Conservation (phyloP, 2,113 vertebrate species). For the Cryptomyrus ogoouensis region DNA sequence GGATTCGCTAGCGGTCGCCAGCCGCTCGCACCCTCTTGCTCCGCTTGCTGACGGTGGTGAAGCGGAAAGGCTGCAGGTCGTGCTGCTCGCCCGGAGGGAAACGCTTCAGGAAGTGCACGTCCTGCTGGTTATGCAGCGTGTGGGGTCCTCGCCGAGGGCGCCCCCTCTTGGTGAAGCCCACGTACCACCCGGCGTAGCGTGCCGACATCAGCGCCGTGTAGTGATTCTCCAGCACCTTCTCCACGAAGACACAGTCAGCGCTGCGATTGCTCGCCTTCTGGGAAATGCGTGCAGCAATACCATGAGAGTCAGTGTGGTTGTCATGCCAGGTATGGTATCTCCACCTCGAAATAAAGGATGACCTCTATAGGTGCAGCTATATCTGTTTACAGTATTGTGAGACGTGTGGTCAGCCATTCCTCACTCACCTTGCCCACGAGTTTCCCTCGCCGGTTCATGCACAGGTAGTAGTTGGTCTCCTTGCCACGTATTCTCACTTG, state of each 20-base stretch:
- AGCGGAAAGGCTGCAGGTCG: conserved; percentile 75
- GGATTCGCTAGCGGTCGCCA: not conserved
- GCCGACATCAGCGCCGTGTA: conserved; percentile 81
- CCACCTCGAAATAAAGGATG: not conserved
- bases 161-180: conserved; percentile 82
- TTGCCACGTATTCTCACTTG: conserved; percentile 85
- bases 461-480: conserved; percentile 82
- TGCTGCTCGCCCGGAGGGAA: conserved; percentile 73
- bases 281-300: not conserved
- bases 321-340: not conserved
- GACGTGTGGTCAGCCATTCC: not conserved
- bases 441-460: conserved; percentile 82
- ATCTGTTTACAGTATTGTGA: not conserved
- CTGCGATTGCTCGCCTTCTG: conserved; percentile 69
- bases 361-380: not conserved
- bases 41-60: conserved; percentile 79
- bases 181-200: conserved; percentile 74
- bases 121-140: conserved; percentile 78
- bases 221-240: conserved; percentile 80
- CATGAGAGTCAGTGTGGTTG: not conserved
- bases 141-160: conserved; percentile 73
- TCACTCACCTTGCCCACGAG: conserved; percentile 80
- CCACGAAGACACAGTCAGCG: conserved; percentile 78
- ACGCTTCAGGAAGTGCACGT: conserved; percentile 83
- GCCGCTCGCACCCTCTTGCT: conserved; percentile 71